phyloP scores from a whole-genome alignment of 2,797 vertebrate genomes.

The Schizopygopsis pylzovi region DNA sequence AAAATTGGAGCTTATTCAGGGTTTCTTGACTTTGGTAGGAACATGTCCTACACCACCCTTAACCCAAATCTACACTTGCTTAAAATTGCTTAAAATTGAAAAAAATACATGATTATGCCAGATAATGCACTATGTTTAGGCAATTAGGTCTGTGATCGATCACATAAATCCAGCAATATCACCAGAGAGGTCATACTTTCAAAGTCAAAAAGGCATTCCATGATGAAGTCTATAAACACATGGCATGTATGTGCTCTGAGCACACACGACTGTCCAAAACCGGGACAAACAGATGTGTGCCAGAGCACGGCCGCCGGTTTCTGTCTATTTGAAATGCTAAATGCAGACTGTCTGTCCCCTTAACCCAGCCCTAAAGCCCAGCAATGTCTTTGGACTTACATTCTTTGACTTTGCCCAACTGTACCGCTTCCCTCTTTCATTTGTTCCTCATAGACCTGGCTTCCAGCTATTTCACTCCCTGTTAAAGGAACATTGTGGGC shows the following conservation, averaged over 20 bases:
- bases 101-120: not conserved
- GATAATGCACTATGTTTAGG: not conserved
- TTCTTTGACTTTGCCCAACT: conserved; percentile 44
- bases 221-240: conserved; percentile 2
- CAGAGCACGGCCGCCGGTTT: not conserved
- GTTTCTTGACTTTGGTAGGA: not conserved
- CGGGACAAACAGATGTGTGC: conserved; percentile 34
- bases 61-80: not conserved
- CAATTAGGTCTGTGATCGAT: not conserved
- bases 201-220: conserved; percentile 14
- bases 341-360: conserved; percentile 27
- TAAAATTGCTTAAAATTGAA: not conserved
- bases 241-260: conserved; percentile 19
- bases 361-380: conserved; percentile 29
- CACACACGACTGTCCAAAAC: not conserved
- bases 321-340: conserved; percentile 24
- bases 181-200: not conserved
- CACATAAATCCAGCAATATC: not conserved
- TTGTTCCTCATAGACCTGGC: conserved; percentile 7
- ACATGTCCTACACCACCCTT: not conserved
- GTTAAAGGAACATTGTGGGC: not conserved
- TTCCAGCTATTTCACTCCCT: not conserved
- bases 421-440: not conserved
- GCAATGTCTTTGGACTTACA: conserved; percentile 38
- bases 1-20: not conserved